Evolutionary conservation across 2,797 vertebrate species (phyloP), one percentile per base, ranked within the genome.

Genomic region (Enteromius unitaeniatus): DNA sequence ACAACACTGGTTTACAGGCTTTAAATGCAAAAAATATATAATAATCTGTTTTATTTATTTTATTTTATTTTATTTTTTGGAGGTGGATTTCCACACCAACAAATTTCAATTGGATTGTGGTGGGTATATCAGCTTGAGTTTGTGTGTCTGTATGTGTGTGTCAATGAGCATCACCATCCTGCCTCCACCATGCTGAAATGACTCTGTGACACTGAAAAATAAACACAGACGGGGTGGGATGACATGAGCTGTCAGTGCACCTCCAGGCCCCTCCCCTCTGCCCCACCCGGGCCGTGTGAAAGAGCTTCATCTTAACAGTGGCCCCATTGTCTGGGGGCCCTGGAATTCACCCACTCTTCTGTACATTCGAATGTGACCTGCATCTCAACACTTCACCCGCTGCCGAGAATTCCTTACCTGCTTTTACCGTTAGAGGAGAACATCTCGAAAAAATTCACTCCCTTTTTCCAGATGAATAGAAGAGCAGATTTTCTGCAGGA

Each of bases 191-290:
- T 79, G 76, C 67, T 62, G 70, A 37, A 78, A 73, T 79, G 49
- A 55, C 68, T 72, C 58, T 19, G 37, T 40, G 40, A 47, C 53
- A 77, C 74, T 84, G 64, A 81, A 85, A 87, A 89, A 87, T 85
- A 89, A 89, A 88, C 69, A 21, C 31, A 73, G 73, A 65, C 70
- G 68, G 78, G 84, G 64, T 49, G 72, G 82, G 83, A 89, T 88
- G 88, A 89, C 86, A 87, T 79, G 51, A 88, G 83, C 86, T 88
- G 87, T 89, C 88, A 73, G 77, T 89, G 82, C 79, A 78, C 79
- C 87, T 83, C 51, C 42, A 80, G 49, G 65, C 34, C 15, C 77
- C 76, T n/a, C 42, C 62, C 40, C 26, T 58, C 10, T 13, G 34
- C 77, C 82, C 78, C 68, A 0, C 74, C 75, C 37, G 15, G 76